phyloP scores from a whole-genome alignment of 2,888 invertebrate species.

The Drosophila antonietae region DNA sequence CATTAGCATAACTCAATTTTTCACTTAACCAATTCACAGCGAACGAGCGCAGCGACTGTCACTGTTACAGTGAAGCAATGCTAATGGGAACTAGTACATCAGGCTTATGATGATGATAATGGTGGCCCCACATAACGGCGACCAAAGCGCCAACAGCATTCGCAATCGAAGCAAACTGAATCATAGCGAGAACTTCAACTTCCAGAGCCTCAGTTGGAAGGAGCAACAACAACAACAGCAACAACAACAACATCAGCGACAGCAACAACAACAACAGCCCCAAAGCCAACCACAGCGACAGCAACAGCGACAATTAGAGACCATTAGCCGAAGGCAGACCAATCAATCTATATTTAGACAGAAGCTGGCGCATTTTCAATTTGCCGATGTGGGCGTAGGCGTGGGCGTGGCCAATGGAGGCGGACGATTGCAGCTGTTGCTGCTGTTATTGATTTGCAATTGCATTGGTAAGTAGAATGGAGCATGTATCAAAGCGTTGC shows the following conservation, averaged over 20 bases:
- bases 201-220: conserved; percentile 26
- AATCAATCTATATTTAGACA: conserved; percentile 38
- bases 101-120: conserved; percentile 57
- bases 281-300: conserved; percentile 19
- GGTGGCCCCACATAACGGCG: conserved; percentile 52
- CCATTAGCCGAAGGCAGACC: conserved; percentile 50
- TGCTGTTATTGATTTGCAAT: conserved; percentile 81
- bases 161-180: conserved; percentile 20
- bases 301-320: conserved; percentile 39
- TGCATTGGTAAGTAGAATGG: conserved; percentile 81
- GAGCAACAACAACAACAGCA: conserved; percentile 6
- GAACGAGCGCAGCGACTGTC: conserved; percentile 3
- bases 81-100: conserved; percentile 39
- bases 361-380: conserved; percentile 58
- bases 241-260: neutral
- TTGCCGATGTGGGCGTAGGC: conserved; percentile 3
- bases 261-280: conserved; percentile 1
- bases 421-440: conserved; percentile 78
- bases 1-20: conserved; percentile 29
- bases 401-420: conserved; percentile 27
- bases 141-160: conserved; percentile 50
- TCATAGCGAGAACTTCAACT: conserved; percentile 30
- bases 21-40: conserved; percentile 15
- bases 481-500: conserved; percentile 13
- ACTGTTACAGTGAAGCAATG: conserved; percentile 46